phyloP scores from a whole-genome alignment of 2,113 vertebrate genomes.

The Callipepla squamata region DNA sequence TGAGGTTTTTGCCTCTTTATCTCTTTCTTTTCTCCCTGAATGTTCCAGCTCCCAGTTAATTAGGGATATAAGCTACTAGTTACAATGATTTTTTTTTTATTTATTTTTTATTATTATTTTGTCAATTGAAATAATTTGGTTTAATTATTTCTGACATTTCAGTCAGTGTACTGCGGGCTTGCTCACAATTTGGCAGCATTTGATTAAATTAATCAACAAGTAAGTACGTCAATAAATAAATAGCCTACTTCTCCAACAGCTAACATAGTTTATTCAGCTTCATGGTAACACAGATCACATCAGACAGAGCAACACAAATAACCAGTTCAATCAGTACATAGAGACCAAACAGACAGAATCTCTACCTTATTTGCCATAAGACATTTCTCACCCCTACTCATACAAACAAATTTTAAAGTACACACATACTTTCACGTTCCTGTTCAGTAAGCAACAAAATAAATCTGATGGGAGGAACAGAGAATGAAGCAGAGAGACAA shows the following conservation, averaged over 20 bases:
- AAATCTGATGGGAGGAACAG: background rate
- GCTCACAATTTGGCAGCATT: slow-evolving; percentile 19
- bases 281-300: background rate
- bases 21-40: background rate
- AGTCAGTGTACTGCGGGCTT: background rate
- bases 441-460: background rate
- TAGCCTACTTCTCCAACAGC: background rate
- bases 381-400: background rate
- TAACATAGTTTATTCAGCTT: background rate
- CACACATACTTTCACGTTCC: background rate
- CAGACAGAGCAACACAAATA: background rate
- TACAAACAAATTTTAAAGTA: background rate
- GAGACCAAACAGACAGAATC: background rate
- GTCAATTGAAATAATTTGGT: background rate
- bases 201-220: slow-evolving; percentile 41
- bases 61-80: slow-evolving; percentile 17
- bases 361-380: background rate
- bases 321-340: background rate
- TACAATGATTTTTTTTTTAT: background rate
- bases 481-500: slow-evolving; percentile 11
- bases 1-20: background rate
- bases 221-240: slow-evolving; percentile 34
- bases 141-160: slow-evolving; percentile 66
- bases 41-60: slow-evolving; percentile 41
- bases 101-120: background rate